phyloP scores from a whole-genome alignment of 2,113 vertebrate species.

The Phrynosoma blainvillii region DNA sequence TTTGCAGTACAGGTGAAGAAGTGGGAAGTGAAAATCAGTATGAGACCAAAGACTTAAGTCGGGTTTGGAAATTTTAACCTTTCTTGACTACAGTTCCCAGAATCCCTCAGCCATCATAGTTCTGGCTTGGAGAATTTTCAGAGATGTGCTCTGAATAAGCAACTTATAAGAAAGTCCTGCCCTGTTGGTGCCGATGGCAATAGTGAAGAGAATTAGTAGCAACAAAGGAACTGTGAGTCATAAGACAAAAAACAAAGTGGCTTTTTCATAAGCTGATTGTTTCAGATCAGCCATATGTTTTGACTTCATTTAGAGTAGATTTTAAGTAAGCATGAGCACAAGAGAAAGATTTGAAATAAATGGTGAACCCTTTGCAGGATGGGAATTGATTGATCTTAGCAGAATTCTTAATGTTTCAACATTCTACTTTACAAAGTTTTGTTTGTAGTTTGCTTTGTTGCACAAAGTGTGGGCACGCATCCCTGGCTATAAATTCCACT shows the following conservation, averaged over 20 bases:
- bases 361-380: no score
- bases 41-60: neutral
- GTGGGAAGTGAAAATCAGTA: neutral
- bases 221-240: neutral
- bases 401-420: neutral
- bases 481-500: neutral
- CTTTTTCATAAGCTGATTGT: neutral
- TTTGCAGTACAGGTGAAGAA: neutral
- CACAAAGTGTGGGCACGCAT: neutral
- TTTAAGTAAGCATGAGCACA: neutral
- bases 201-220: neutral
- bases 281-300: neutral
- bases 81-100: no score
- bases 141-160: no score
- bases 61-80: neutral
- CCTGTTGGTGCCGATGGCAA: neutral
- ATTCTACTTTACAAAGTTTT: neutral
- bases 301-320: neutral
- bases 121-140: no score
- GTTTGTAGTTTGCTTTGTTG: neutral
- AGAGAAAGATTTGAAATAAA: neutral
- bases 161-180: neutral
- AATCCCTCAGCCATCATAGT: no score
- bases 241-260: neutral
- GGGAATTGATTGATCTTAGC: neutral